Evolutionary conservation across 2,113 vertebrate species (phyloP), one percentile per base, ranked within the genome.

Genomic region (Gnathochromis pfefferi): DNA sequence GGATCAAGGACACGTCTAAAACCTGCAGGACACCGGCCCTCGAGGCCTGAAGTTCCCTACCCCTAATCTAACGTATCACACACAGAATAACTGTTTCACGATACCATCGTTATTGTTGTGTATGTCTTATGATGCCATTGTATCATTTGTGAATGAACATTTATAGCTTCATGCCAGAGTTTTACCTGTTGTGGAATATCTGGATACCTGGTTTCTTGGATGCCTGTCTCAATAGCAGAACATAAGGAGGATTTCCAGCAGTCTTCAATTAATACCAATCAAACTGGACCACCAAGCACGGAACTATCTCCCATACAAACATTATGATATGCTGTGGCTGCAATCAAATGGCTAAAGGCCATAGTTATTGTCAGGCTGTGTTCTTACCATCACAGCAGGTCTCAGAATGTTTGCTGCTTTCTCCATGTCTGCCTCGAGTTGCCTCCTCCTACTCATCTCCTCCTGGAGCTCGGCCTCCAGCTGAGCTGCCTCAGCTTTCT

Each of bases 321-420:
- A 23, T 26, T 26, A 45, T 26, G 21, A 28, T 28, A 26, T 26
- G 21, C 0, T 73, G 68, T 11, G 40, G 40, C 68, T 73, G 6
- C 40, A 26, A 45, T 45, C 40, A 16, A 21, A 14, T 38, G 33
- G 33, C 60, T 38, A 65, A 65, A 65, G 0, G 19, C 33, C 19
- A 65, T 4, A 80, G 5, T 38, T 8, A 16, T 16, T 7, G 12
- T 13, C 60, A 49, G 2, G 9, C 14, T 26, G 28, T 60, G 40
- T 31, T 57, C 16, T 70, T 60, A 88, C 97, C 95, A n/a, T 89
- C 17, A 96, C 40, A 7, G 93, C 81, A 49, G 90, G 73, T 53
- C 87, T 95, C 19, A 97, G 94, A 45, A 94, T 82, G 23, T 51
- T 12, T 8, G 87, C 85, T 4, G 95, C 95, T 33, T 95, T 94